Evolutionary conservation across 2,797 vertebrate species (phyloP).

Genomic region (Channallabes apus): DNA sequence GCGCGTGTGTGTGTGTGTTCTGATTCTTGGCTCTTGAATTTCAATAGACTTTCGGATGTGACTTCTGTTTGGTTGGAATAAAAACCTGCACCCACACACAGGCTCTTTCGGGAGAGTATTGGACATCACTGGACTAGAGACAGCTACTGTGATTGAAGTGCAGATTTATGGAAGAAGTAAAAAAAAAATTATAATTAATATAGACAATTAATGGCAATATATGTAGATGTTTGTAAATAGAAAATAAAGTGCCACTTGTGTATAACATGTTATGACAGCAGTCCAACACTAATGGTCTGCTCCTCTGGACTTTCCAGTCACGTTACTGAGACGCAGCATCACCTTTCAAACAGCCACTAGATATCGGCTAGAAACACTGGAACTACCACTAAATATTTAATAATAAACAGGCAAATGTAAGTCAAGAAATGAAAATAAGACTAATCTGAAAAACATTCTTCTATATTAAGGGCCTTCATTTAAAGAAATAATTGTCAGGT

Average conservation of each 20-base stretch:
- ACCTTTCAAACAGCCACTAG: conserved; percentile 29
- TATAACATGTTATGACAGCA: neutral
- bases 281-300: neutral
- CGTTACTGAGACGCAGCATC: neutral
- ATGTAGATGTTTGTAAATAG: neutral
- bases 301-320: neutral
- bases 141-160: neutral
- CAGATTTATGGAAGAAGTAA: neutral
- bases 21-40: too few relatives aligned
- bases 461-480: neutral
- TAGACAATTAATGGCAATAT: neutral
- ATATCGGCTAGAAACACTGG: conserved; percentile 13
- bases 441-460: neutral
- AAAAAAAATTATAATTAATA: neutral
- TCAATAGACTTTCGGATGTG: too few relatives aligned
- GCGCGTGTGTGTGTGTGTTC: too few relatives aligned
- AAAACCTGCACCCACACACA: too few relatives aligned
- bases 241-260: neutral
- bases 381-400: conserved; percentile 44
- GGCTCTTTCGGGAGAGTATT: too few relatives aligned
- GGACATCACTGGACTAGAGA: neutral
- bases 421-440: neutral
- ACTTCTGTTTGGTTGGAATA: too few relatives aligned
- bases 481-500: too few relatives aligned
- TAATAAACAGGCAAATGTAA: conserved; percentile 1